Evolutionary conservation across 2,888 invertebrate species (phyloP).

Genomic region (Arrhopalites spinosus): DNA sequence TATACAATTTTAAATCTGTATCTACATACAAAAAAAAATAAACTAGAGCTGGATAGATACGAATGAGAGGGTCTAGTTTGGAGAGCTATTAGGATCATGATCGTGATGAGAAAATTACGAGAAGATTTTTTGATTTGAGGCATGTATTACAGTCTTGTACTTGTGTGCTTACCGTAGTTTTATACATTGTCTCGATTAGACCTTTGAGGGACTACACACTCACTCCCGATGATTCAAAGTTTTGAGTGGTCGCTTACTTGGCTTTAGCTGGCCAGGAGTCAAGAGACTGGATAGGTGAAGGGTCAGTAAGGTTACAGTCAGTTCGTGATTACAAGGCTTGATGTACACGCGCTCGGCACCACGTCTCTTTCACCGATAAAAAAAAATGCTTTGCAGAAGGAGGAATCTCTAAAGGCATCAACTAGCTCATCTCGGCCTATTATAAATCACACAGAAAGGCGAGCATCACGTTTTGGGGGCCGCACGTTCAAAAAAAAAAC

Average conservation of each 20-base stretch:
- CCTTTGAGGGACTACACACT: conserved; percentile 25
- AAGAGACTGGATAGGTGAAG: conserved; percentile 42
- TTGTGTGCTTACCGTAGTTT: conserved; percentile 4
- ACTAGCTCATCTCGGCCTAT: conserved; percentile 41
- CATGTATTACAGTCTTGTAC: not conserved
- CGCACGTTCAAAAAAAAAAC: conserved; percentile 43
- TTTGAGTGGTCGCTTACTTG: conserved; percentile 18
- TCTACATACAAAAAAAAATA: not conserved
- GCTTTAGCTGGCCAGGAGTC: conserved; percentile 25
- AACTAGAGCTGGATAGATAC: not conserved
- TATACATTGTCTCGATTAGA: conserved; percentile 18
- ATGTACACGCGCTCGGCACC: conserved; percentile 44
- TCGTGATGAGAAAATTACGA: conserved; percentile 30
- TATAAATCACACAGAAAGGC: conserved; percentile 48
- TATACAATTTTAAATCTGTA: not conserved
- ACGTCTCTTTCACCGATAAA: conserved; percentile 44
- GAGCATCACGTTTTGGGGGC: conserved; percentile 48
- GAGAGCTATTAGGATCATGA: conserved; percentile 24
- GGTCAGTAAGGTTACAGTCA: conserved; percentile 45
- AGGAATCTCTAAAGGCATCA: conserved; percentile 39
- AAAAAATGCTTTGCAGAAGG: conserved; percentile 16
- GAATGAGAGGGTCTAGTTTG: not conserved
- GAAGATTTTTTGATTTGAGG: conserved; percentile 18
- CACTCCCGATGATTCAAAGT: conserved; percentile 3
- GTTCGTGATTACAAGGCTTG: conserved; percentile 47